Conservation (phyloP, 2,888 invertebrate genomes). For the Cephus pygmeus region DNA sequence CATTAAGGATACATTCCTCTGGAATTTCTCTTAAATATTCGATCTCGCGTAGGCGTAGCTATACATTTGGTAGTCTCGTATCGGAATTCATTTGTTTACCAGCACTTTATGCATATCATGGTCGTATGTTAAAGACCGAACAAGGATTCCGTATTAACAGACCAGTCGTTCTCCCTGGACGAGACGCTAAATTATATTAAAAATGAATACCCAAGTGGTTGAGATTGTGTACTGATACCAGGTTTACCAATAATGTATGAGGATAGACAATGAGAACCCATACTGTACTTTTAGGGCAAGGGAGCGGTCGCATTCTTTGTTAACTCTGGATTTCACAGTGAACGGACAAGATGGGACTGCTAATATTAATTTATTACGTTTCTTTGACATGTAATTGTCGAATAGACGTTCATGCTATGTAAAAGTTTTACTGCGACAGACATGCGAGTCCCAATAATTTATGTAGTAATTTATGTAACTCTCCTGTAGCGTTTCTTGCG, state of each 20-base stretch:
- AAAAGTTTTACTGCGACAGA: neutral
- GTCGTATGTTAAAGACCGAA: neutral
- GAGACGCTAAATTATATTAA: neutral
- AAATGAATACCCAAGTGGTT: neutral
- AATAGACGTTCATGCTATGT: neutral
- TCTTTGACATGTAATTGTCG: neutral
- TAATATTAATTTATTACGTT: neutral
- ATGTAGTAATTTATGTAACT: neutral
- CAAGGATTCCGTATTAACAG: neutral
- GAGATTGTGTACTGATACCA: neutral
- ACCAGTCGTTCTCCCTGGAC: neutral
- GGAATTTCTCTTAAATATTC: neutral
- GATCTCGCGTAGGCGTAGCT: neutral
- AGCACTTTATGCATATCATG: neutral
- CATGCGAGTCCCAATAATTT: neutral
- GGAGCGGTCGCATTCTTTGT: neutral
- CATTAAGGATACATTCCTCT: neutral
- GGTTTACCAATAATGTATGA: neutral
- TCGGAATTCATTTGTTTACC: neutral
- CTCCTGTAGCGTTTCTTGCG: slow-evolving; percentile 31
- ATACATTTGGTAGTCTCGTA: neutral
- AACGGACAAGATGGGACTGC: neutral
- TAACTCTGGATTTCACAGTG: neutral
- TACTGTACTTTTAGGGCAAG: neutral
- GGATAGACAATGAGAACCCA: neutral